Evolutionary conservation across 1,140 invertebrate genomes (phyloP), one percentile per base, ranked within the genome.

Genomic region (Bombus vancouverensis): DNA sequence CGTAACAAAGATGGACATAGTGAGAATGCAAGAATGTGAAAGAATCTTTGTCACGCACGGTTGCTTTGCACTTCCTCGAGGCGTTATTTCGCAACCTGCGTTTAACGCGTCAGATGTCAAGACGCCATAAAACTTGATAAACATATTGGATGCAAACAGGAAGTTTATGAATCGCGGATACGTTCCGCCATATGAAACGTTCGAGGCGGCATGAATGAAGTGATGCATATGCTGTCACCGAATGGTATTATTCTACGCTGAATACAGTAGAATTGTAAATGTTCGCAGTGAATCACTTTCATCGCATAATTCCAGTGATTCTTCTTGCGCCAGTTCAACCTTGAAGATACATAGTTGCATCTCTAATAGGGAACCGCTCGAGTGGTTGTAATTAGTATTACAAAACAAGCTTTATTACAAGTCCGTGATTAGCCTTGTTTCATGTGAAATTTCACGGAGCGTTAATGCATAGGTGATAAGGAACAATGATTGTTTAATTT

Each of bases 21-120:
- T 70, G 57, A 74, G 83, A 87, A 86, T 90, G 78, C 85, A 89
- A 89, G 79, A 91, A 90, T 84, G 85, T 74, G 84, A 86, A 89
- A 82, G 74, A 71, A 87, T 77, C 65, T 76, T 44, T 81, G 32
- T 34, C 84, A 79, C 72, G 87, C 80, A 74, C 68, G 39, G 39
- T 18, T 72, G 83, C 76, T 65, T 73, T 84, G 65, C 88, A 57
- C 70, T 89, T 86, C 73, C 85, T 85, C 70, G 62, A 87, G 62
- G 74, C 57, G 18, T 15, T 57, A 68, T 90, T 88, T 90, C 84
- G 81, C 71, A 90, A 90, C 10, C 15, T 25, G 59, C 32, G 37
- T 81, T 65, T 66, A 80, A 87, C 44, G 47, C 66, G 13, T 66
- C 62, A 42, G 83, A 81, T 80, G 82, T 85, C 70, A 82, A 75